Percentiles rank a stretch among this genome's conserved stretches.
These are phyloP conservation scores for Protosalanx chinensis DNA, from an alignment of 2,797 vertebrate genomes.

Conservation along the genomic window DNA sequence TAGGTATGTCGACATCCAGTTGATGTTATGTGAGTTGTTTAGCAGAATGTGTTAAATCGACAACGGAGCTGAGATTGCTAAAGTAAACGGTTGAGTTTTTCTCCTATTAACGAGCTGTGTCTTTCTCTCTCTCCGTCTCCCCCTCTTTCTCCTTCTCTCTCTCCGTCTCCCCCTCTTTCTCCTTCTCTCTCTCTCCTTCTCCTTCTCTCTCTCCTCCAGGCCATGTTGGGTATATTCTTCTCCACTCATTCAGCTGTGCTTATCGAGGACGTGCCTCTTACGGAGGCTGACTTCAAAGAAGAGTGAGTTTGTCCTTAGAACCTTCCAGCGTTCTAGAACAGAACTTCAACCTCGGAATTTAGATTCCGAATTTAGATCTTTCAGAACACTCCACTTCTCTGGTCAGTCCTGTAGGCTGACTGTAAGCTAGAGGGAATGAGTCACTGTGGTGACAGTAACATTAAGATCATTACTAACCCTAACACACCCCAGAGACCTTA, in stretches of 20 bases:
- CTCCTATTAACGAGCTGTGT: background rate
- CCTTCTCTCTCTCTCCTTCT: conserved; percentile 2
- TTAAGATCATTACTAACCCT: no score
- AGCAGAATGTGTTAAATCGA: no score
- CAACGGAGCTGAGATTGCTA: no score
- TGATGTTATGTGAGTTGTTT: no score
- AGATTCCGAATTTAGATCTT: background rate
- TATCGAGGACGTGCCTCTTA: conserved; percentile 79
- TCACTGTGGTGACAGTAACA: no score
- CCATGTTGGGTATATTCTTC: conserved; percentile 83
- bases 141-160: background rate
- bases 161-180: background rate
- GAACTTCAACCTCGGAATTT: background rate
- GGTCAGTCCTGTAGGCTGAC: no score
- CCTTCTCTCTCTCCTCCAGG: conserved; percentile 56
- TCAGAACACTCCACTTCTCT: background rate
- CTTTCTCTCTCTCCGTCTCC: background rate
- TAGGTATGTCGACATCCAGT: no score
- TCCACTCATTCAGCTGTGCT: conserved; percentile 79
- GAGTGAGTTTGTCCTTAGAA: conserved; percentile 56
- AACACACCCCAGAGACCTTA: no score
- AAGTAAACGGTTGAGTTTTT: no score
- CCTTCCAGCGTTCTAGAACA: background rate
- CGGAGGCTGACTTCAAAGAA: conserved; percentile 58
- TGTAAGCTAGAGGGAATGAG: no score